phyloP scores from a whole-genome alignment of 2,113 vertebrate species.

The Chitala chitala region DNA sequence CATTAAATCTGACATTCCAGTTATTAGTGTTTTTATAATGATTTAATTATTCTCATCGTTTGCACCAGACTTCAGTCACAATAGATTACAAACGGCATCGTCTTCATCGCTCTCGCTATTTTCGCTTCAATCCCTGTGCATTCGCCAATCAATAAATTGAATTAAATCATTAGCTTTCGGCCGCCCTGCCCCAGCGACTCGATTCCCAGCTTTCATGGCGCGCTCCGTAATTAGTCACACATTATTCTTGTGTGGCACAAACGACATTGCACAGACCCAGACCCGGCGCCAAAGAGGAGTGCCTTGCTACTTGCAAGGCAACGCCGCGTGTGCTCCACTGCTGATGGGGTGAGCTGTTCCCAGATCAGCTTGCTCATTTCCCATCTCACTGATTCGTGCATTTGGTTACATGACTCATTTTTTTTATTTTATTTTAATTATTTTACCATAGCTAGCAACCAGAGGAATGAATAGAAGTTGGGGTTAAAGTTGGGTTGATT shows the following conservation, averaged over 20 bases:
- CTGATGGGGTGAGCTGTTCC: no score
- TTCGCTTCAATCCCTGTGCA: conserved; percentile 39
- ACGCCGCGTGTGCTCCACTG: neutral
- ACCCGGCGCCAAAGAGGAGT: neutral
- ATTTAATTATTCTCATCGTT: conserved; percentile 42
- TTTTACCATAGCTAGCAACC: no score
- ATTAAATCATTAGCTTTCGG: conserved; percentile 58
- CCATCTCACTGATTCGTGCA: no score
- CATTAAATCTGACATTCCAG: conserved; percentile 39
- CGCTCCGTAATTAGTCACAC: conserved; percentile 40
- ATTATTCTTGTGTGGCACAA: conserved; percentile 36
- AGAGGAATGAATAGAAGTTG: no score
- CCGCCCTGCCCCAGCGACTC: conserved; percentile 49
- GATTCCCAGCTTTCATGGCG: conserved; percentile 47
- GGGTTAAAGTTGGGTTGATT: no score
- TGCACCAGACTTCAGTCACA: conserved; percentile 39
- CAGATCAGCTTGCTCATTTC: no score
- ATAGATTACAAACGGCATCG: conserved; percentile 43
- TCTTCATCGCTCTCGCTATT: conserved; percentile 18
- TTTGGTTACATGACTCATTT: no score
- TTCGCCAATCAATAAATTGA: conserved; percentile 49
- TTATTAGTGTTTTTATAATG: conserved; percentile 41
- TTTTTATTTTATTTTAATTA: no score
- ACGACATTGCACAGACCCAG: neutral
- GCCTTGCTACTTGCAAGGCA: neutral